Conservation (phyloP, 2,113 vertebrate species). For the Leptocoma aspasia region DNA sequence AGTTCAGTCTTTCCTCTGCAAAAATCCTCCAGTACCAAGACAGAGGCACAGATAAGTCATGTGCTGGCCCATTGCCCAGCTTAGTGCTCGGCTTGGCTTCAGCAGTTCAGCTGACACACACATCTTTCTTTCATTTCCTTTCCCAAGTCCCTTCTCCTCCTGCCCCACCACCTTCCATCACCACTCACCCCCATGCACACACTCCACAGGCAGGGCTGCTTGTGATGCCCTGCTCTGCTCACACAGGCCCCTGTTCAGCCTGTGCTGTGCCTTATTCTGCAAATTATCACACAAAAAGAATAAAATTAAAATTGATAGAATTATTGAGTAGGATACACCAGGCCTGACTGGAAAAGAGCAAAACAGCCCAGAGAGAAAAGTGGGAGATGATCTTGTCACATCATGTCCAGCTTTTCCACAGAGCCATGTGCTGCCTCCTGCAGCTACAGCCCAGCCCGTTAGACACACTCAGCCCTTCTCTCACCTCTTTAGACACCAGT, state of each 20-base stretch:
- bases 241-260: not conserved
- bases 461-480: not conserved
- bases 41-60: not conserved
- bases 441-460: not conserved
- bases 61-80: not conserved
- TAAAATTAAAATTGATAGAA: not conserved
- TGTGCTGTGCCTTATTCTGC: not conserved
- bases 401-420: not conserved
- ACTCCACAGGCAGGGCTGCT: not conserved
- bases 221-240: not conserved
- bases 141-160: not conserved
- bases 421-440: not conserved
- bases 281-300: not conserved
- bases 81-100: not conserved
- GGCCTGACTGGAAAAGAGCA: not conserved
- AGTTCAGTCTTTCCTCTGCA: not conserved
- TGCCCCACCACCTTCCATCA: not conserved
- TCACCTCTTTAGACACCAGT: conserved; percentile 4
- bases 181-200: not conserved
- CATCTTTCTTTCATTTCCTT: not conserved
- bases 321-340: not conserved
- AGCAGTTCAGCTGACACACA: not conserved
- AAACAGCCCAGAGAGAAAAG: not conserved
- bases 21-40: not conserved
- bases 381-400: not conserved